Evolutionary conservation across 2,888 invertebrate genomes (phyloP).

Genomic region (Sphaeridia pumilis): DNA sequence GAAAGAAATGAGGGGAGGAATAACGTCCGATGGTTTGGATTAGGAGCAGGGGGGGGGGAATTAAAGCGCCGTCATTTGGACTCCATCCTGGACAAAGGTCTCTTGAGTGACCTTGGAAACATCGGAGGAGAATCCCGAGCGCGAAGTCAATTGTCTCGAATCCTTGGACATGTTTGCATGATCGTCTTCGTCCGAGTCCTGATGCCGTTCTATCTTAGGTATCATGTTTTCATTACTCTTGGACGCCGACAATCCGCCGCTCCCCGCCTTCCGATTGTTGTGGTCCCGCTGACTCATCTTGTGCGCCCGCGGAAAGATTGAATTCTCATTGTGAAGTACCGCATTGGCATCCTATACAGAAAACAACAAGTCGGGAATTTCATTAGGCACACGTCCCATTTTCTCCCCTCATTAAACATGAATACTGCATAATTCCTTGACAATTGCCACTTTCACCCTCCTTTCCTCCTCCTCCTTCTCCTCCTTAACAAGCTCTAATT

Average conservation of each 20-base stretch:
- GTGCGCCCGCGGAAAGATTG: slow-evolving; percentile 53
- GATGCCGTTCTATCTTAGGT: slow-evolving; percentile 5
- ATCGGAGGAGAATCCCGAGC: slow-evolving; percentile 17
- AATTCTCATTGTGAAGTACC: slow-evolving; percentile 73
- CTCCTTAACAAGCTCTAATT: not conserved
- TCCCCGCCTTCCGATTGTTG: slow-evolving; percentile 21
- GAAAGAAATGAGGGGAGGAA: too few species aligned
- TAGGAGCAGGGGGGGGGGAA: too few species aligned
- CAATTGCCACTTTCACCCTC: not conserved
- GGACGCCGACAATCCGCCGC: slow-evolving; percentile 7
- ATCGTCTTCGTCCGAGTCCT: slow-evolving; percentile 31
- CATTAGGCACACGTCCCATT: not conserved
- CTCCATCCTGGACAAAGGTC: slow-evolving; percentile 33
- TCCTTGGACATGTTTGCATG: slow-evolving; percentile 22
- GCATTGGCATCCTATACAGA: slow-evolving; percentile 48
- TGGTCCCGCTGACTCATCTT: slow-evolving; percentile 20
- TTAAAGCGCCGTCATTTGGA: slow-evolving; percentile 20
- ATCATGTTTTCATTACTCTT: slow-evolving; percentile 10
- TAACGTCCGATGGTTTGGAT: too few species aligned
- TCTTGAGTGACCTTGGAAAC: slow-evolving; percentile 25
- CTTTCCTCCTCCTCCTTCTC: not conserved
- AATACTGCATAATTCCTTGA: not conserved
- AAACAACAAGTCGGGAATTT: not conserved
- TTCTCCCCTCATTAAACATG: not conserved
- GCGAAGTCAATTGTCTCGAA: slow-evolving; percentile 13